Evolutionary conservation across 2,797 vertebrate genomes (phyloP).

Genomic region (Xyrichtys novacula): DNA sequence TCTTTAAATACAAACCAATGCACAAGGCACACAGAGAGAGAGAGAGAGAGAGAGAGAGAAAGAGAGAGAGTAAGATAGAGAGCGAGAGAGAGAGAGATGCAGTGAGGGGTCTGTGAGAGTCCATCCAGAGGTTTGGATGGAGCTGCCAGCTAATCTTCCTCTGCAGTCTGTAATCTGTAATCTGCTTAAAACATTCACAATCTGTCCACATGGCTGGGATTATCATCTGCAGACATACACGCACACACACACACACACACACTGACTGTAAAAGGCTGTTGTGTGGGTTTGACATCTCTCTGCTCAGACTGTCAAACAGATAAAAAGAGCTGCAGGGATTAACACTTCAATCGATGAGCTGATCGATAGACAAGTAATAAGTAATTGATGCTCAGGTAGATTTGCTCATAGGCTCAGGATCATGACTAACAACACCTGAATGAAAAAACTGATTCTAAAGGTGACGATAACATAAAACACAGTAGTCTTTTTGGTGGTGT

Average conservation of each 20-base stretch:
- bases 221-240: slow-evolving; percentile 60
- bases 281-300: slow-evolving; percentile 18
- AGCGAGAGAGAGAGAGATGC: background rate
- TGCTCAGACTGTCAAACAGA: background rate
- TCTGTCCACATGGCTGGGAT: slow-evolving; percentile 70
- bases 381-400: no score
- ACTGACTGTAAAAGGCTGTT: slow-evolving; percentile 33
- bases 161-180: slow-evolving; percentile 71
- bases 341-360: background rate
- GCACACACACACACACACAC: slow-evolving; percentile 10
- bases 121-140: slow-evolving; percentile 61
- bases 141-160: slow-evolving; percentile 75
- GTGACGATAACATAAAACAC: no score
- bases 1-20: slow-evolving; percentile 20
- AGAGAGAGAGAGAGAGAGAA: background rate
- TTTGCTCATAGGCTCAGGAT: background rate
- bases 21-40: no score
- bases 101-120: slow-evolving; percentile 20
- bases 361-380: background rate
- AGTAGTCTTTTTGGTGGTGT: no score
- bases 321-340: background rate
- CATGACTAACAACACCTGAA: no score
- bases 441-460: background rate
- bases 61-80: background rate
- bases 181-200: slow-evolving; percentile 80